Conservation (phyloP, 2,113 vertebrate species). For the Orientallactaga bullata region DNA sequence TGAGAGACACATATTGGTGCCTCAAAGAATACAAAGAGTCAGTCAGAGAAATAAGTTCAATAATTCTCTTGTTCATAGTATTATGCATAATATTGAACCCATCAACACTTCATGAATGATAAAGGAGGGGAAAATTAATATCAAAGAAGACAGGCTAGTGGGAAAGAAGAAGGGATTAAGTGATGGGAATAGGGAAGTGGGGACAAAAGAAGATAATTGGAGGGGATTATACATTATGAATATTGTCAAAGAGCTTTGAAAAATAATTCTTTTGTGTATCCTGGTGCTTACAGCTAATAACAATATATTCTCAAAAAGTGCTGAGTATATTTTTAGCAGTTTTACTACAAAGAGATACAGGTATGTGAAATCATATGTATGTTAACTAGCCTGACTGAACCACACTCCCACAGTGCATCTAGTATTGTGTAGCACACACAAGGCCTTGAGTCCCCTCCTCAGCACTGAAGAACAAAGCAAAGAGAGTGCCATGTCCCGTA, state of each 20-base stretch:
- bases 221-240: no score
- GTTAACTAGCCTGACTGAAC: not conserved
- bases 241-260: no score
- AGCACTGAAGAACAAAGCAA: not conserved
- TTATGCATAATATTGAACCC: no score
- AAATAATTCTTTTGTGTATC: not conserved
- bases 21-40: not conserved
- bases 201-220: no score
- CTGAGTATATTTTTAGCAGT: not conserved
- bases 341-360: not conserved
- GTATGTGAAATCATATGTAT: not conserved
- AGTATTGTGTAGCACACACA: no score
- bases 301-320: not conserved
- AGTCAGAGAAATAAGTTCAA: not conserved
- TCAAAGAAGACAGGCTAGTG: no score
- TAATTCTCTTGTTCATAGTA: no score
- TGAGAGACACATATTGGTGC: not conserved
- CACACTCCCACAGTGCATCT: not conserved
- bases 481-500: not conserved
- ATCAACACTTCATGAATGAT: no score
- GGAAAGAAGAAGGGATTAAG: no score
- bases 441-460: not conserved
- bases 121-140: no score
- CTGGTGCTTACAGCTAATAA: not conserved
- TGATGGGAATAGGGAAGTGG: no score